phyloP scores from a whole-genome alignment of 1,140 invertebrate genomes.

The Pseudomyrmex sp. region DNA sequence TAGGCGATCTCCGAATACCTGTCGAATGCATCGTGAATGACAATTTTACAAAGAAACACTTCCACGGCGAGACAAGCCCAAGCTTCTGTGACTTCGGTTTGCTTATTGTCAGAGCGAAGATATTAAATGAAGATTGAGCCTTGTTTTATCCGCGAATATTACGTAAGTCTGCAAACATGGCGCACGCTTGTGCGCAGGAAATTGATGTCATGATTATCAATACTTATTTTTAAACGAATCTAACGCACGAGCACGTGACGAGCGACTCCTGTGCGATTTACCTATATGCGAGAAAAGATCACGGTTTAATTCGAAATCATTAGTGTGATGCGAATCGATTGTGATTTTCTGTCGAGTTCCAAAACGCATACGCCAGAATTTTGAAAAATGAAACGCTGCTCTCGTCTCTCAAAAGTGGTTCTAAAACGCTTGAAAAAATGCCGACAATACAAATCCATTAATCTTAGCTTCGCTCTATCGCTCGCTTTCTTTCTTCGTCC shows the following conservation, averaged over 20 bases:
- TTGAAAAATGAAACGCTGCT: conserved; percentile 79
- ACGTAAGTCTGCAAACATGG: conserved; percentile 23
- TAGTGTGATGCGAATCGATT: conserved; percentile 76
- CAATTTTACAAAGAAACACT: too few species aligned
- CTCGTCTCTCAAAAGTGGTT: conserved; percentile 78
- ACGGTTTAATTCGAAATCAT: conserved; percentile 77
- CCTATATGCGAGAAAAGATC: conserved; percentile 26
- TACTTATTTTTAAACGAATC: conserved; percentile 57
- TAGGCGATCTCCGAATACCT: background rate
- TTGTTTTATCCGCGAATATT: conserved; percentile 8
- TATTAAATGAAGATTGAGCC: conserved; percentile 25
- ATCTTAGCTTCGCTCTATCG: conserved; percentile 71
- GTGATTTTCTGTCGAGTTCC: conserved; percentile 71
- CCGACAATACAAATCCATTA: conserved; percentile 81
- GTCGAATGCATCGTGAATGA: background rate
- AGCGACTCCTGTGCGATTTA: conserved; percentile 29
- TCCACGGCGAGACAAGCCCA: too few species aligned
- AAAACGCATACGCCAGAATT: conserved; percentile 65
- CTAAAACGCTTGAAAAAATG: conserved; percentile 80
- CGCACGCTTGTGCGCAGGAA: background rate
- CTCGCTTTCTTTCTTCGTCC: conserved; percentile 68
- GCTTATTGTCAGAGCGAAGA: background rate
- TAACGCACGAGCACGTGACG: conserved; percentile 25
- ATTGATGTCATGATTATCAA: conserved; percentile 57
- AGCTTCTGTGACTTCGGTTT: background rate